Base-by-base conservation (phyloP, 92 coral and sea anemone species). In the Umimayanthus kanabou region DNA sequence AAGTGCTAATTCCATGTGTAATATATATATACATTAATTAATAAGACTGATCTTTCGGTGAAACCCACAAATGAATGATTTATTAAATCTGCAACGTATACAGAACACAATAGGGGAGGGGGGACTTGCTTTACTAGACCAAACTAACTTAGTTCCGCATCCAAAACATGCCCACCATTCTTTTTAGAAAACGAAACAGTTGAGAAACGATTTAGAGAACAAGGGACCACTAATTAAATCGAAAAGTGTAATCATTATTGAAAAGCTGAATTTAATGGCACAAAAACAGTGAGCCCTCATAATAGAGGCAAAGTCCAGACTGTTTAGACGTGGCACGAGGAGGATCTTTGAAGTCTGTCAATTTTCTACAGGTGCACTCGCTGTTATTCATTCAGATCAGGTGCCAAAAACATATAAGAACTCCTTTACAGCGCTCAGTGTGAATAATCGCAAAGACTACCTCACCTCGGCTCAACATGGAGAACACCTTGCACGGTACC, bases 401-500 rank as follows among this genome's bases (percentile, higher is more conserved):
- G 87, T 83, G 87, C 26, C 73, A 37, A 2, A 25, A 70, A 66
- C 65, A 18, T 83, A 70, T 83, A 83, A 70, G 67, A 45, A 69
- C 87, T 30, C 42, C 18, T 83, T 83, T 83, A 47, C 78, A 45
- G 22, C 39, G 39, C 77, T 30, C 87, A 81, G 64, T 80, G 85
- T 71, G 79, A 57, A 53, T 47, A 16, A 30, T 87, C 75, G 74
- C 67, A 76, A 39, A 72, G 45, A n/a, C 91, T 67, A 43, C 23
- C 43, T n/a, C 80, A 45, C 77, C 74, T 77, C 37, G 37, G 37
- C 37, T 33, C 39, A 89, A 87, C 93, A 88, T 90, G 93, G 73
- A 88, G 58, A 91, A 69, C 91, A 85, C 92, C 91, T 85, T 92
- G 91, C 94, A 81, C 83, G 81, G 88, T 28, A 91, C 76, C 80